Evolutionary conservation across 2,888 invertebrate genomes (phyloP).

Genomic region (Cheilosia grossa): DNA sequence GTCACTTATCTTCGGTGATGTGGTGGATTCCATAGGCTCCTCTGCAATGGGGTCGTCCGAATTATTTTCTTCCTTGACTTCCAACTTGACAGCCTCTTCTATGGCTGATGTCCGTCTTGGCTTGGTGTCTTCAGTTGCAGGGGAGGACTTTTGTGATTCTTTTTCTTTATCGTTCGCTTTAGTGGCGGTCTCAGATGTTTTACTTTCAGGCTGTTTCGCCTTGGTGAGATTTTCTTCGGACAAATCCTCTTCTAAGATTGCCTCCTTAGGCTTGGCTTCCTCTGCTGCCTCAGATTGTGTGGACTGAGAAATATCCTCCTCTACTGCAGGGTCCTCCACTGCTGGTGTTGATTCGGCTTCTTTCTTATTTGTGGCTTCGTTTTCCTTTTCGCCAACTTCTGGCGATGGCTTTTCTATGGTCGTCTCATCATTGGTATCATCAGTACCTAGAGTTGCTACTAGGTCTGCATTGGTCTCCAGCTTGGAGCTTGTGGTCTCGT

Average conservation of each 20-base stretch:
- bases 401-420: conserved; percentile 27
- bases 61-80: conserved; percentile 12
- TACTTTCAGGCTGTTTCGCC: conserved; percentile 75
- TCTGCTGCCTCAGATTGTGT: conserved; percentile 24
- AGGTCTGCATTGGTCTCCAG: conserved; percentile 18
- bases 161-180: conserved; percentile 79
- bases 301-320: conserved; percentile 42
- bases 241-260: conserved; percentile 23
- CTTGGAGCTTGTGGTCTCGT: not conserved
- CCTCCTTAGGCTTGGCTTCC: conserved; percentile 23
- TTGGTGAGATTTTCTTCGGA: conserved; percentile 13
- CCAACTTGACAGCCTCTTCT: conserved; percentile 68
- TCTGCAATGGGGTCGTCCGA: conserved; percentile 78
- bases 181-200: conserved; percentile 65
- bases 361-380: conserved; percentile 49
- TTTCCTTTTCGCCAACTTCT: conserved; percentile 24
- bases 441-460: not conserved
- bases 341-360: conserved; percentile 58
- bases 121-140: conserved; percentile 4
- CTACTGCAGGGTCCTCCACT: not conserved
- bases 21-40: not conserved
- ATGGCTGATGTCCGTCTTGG: conserved; percentile 76
- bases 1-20: conserved; percentile 25
- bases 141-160: conserved; percentile 78
- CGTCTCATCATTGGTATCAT: not conserved